Base-by-base conservation (phyloP, 1,140 invertebrate species). In the Drosophila seguyi region DNA sequence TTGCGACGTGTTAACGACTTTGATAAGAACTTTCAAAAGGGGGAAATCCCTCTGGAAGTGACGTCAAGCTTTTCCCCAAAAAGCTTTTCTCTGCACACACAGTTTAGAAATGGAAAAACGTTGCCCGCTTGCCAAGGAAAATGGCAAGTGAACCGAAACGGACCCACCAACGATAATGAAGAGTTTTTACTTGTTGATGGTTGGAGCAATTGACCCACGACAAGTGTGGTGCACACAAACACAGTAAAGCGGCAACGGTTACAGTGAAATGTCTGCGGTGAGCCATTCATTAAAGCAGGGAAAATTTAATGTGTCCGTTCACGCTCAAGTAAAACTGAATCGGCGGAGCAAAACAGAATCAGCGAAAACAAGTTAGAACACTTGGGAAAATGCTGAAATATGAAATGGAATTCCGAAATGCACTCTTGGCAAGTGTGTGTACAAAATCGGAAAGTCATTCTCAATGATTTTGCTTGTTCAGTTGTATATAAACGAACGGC, bases 251-350 rank as follows among this genome's bases (percentile, higher is more conserved):
- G 39, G 39, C 36, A 34, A 41, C 36, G 20, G 22, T 34, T 56
- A 25, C 65, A 72, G 50, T 39, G 68, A 74, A 63, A 52, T 34
- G 56, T 65, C 38, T 47, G 60, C 44, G 50, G 62, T 45, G 56
- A 74, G 72, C 79, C 87, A 76, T 86, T 82, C 75, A 90, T 86
- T 91, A 86, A 82, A 72, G 62, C 85, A 80, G 87, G 87, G 86
- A 86, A 90, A 90, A 74, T 69, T 79, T 90, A 90, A 90, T 79
- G 65, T 79, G 61, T 81, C 50, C 68, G 77, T 90, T 90, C 86
- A 90, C 86, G 85, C 87, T 90, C 82, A 90, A 90, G 87, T 91
- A 87, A 86, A 80, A 90, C 82, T 66, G 81, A 82, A 87, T 86
- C 86, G 79, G 57, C 90, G 78, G 79, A 71, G 67, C 76, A 84